Evolutionary conservation across 2,888 invertebrate species (phyloP).

Genomic region (Leptinotarsa peninsularis): DNA sequence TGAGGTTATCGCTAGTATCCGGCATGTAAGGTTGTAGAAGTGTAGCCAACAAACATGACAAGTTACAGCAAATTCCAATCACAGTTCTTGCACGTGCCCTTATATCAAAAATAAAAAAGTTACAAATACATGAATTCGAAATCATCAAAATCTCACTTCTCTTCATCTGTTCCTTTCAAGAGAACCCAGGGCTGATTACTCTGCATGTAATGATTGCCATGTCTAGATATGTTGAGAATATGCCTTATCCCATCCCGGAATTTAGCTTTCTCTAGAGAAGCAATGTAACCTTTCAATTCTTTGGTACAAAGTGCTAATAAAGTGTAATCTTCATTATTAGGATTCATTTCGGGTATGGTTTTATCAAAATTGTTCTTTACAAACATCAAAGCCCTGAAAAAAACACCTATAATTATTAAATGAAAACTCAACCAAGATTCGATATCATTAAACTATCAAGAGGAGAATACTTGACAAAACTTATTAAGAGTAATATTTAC

Average conservation of each 20-base stretch:
- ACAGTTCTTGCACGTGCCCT: conserved; percentile 83
- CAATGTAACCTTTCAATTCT: conserved; percentile 80
- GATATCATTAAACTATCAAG: no score
- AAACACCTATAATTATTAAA: not conserved
- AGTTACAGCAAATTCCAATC: conserved; percentile 85
- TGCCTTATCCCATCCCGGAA: conserved; percentile 88
- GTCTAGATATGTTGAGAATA: conserved; percentile 87
- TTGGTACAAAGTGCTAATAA: conserved; percentile 84
- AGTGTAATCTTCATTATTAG: conserved; percentile 76
- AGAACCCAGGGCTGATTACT: conserved; percentile 93
- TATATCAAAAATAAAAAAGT: conserved; percentile 45
- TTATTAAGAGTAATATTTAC: no score
- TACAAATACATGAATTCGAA: not conserved
- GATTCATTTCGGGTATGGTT: conserved; percentile 73
- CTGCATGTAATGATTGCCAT: conserved; percentile 98
- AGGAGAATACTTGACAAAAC: no score
- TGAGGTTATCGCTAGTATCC: conserved; percentile 75
- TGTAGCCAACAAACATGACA: conserved; percentile 83
- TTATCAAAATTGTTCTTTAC: conserved; percentile 85
- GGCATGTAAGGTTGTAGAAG: conserved; percentile 95
- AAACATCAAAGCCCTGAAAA: conserved; percentile 84
- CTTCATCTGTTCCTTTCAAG: conserved; percentile 82
- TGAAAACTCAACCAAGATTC: not conserved
- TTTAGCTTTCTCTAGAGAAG: conserved; percentile 80
- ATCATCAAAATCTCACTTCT: conserved; percentile 72